Evolutionary conservation across 2,888 invertebrate genomes (phyloP).

Genomic region (Cryptophagus acutangulus): DNA sequence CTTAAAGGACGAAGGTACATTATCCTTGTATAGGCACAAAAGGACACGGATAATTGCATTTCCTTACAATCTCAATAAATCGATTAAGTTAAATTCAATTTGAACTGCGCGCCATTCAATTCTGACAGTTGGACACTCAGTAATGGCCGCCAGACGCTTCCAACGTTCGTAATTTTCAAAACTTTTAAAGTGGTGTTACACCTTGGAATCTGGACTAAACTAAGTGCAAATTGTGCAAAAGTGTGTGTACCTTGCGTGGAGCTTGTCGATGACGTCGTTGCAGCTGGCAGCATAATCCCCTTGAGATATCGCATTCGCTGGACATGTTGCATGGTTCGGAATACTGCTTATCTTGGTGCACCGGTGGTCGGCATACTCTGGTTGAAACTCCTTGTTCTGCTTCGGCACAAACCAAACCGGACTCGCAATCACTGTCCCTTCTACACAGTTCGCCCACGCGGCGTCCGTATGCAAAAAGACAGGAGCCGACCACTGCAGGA

Average conservation of each 20-base stretch:
- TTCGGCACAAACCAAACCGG: slow-evolving; percentile 74
- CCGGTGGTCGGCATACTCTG: slow-evolving; percentile 74
- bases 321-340: slow-evolving; percentile 79
- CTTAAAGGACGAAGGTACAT: too few species aligned
- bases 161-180: too few species aligned
- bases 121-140: too few species aligned
- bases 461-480: slow-evolving; percentile 65
- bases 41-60: too few species aligned
- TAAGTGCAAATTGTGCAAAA: too few species aligned
- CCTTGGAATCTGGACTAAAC: too few species aligned
- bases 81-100: too few species aligned
- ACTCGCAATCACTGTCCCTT: slow-evolving; percentile 78
- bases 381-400: slow-evolving; percentile 57
- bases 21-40: too few species aligned
- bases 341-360: slow-evolving; percentile 73
- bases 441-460: slow-evolving; percentile 79
- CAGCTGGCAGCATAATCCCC: slow-evolving; percentile 83
- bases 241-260: slow-evolving; percentile 78
- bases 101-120: too few species aligned
- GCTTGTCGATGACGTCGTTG: slow-evolving; percentile 81
- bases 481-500: slow-evolving; percentile 57
- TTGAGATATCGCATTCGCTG: slow-evolving; percentile 77
- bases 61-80: too few species aligned
- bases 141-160: too few species aligned
- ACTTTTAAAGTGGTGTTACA: too few species aligned